phyloP scores from a whole-genome alignment of 35 echinoderm and acorn worm genomes.

The Chiridota heheva region DNA sequence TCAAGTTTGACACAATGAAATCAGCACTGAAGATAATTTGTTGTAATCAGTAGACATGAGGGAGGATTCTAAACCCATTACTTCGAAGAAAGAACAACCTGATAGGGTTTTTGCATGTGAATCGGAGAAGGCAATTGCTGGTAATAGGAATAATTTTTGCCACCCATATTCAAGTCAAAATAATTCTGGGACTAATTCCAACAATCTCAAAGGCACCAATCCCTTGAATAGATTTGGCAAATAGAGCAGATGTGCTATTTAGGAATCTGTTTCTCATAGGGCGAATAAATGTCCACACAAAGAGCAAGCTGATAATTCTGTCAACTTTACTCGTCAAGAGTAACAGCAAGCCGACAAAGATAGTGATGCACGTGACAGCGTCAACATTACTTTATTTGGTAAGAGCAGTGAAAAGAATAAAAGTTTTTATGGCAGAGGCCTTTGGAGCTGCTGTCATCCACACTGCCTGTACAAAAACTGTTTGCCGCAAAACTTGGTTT shows the following conservation, averaged over 20 bases:
- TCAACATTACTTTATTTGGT: slow-evolving; percentile 13
- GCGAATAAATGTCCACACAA: slow-evolving; percentile 15
- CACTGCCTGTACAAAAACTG: slow-evolving; percentile 37
- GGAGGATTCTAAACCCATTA: too few relatives aligned
- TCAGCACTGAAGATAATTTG: slow-evolving; percentile 44
- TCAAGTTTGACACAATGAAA: slow-evolving; percentile 38
- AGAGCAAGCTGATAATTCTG: neutral
- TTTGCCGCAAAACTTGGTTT: slow-evolving; percentile 18
- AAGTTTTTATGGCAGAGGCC: slow-evolving; percentile 19
- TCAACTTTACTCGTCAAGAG: neutral
- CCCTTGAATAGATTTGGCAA: slow-evolving; percentile 16
- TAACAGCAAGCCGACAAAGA: too few relatives aligned
- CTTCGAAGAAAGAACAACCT: too few relatives aligned
- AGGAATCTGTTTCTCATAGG: slow-evolving; percentile 19
- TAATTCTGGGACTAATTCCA: too few relatives aligned
- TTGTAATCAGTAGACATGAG: neutral
- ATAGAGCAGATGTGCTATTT: slow-evolving; percentile 14
- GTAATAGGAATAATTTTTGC: too few relatives aligned
- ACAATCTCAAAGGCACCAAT: slow-evolving; percentile 1
- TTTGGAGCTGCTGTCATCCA: slow-evolving; percentile 17
- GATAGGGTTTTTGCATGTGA: too few relatives aligned
- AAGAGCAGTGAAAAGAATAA: slow-evolving; percentile 13
- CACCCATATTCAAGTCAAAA: too few relatives aligned
- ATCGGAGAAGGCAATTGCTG: too few relatives aligned
- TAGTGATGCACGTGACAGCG: neutral